Conservation (phyloP, 2,888 invertebrate species). For the Pristionchus arcanus region DNA sequence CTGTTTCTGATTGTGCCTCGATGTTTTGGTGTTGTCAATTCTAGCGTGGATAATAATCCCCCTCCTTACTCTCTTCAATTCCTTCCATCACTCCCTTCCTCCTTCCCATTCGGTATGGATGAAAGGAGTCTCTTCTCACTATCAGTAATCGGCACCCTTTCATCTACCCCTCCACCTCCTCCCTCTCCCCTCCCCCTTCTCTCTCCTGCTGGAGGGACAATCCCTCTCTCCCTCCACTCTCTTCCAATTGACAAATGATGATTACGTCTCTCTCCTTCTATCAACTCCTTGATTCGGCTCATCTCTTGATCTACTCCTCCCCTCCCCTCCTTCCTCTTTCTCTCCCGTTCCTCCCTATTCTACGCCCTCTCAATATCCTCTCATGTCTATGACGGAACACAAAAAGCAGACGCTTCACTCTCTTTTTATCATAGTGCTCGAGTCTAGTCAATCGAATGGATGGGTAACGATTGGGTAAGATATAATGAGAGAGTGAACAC, state of each 20-base stretch:
- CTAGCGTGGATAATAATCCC: constrained; percentile 11
- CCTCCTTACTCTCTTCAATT: background rate
- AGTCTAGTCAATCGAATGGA: background rate
- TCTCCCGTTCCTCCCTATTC: background rate
- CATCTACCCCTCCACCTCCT: background rate
- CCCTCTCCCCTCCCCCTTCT: background rate
- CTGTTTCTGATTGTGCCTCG: background rate
- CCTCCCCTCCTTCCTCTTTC: background rate
- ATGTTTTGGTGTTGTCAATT: constrained; percentile 10
- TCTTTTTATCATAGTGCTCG: constrained; percentile 4
- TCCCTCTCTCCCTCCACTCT: background rate
- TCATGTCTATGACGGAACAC: background rate
- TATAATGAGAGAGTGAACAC: constrained; percentile 7
- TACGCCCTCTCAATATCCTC: background rate
- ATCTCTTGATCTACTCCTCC: background rate
- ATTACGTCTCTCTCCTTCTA: constrained; percentile 42
- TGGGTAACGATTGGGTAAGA: background rate
- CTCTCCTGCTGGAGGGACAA: constrained; percentile 20
- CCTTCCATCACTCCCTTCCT: background rate
- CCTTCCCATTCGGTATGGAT: constrained; percentile 46
- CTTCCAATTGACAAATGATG: constrained; percentile 52
- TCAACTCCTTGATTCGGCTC: background rate
- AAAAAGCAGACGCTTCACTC: constrained; percentile 6
- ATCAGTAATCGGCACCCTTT: constrained; percentile 53
- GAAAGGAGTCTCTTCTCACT: constrained; percentile 46